Base-by-base conservation (phyloP, 2,113 vertebrate genomes). In the Labeo catla region DNA sequence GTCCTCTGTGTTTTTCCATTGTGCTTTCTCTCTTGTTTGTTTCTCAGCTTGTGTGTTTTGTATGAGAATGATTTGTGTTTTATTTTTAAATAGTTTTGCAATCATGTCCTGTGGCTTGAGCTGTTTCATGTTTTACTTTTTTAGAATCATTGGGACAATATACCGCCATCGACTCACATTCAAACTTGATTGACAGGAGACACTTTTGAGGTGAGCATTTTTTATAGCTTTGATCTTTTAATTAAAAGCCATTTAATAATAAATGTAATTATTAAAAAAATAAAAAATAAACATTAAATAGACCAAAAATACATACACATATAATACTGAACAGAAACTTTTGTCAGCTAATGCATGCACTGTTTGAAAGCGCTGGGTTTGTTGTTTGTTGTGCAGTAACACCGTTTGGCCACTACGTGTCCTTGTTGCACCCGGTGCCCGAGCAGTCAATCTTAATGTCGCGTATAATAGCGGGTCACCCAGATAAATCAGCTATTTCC, bases 121-220 rank as follows among this genome's bases (percentile, higher is more conserved):
- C 21, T 11, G 15, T 77, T 82, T 4, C 50, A 81, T 16, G 2
- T 80, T 73, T 81, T 84, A 65, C 77, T 88, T 85, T 92, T 94
- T 9, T 91, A 96, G 95, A 95, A 91, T 92, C 92, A 91, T 93
- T 93, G 94, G 93, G 93, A 95, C 90, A 94, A 92, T 81, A 84
- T 94, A 92, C 94, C 94, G 68, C 93, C 93, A 89, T 94, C 91
- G 77, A 88, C 94, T 84, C 91, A 93, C 93, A 92, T 91, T 85
- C 95, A 95, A 88, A 96, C 95, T 94, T 95, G 95, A 96, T 95
- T 93, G 94, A 92, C 85, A 91, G 89, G 92, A 92, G 93, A 91
- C 91, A 91, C 94, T 92, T 79, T 49, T 81, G 93, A 94, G 95
- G 94, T 95, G 92, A 93, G 85, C 57, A 78, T 43, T 45, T 4